Evolutionary conservation across 2,797 vertebrate genomes (phyloP).

Genomic region (Girardinus metallicus): DNA sequence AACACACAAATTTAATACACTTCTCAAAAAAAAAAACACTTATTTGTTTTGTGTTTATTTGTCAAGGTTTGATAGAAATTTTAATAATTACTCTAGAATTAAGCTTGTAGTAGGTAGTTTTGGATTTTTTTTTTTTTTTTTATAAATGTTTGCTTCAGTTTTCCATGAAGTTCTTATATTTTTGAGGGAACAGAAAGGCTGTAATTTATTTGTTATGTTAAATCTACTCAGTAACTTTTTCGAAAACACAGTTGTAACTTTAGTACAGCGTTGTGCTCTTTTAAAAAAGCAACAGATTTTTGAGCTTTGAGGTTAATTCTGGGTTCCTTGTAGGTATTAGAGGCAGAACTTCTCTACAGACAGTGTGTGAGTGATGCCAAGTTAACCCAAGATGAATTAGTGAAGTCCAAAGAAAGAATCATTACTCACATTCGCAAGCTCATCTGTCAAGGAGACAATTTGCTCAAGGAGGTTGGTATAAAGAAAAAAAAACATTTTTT

Average conservation of each 20-base stretch:
- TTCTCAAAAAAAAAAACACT: not conserved
- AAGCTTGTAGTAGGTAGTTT: not conserved
- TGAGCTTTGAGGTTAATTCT: conserved; percentile 9
- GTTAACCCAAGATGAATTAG: conserved; percentile 83
- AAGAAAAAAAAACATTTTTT: conserved; percentile 10
- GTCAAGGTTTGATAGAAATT: not conserved
- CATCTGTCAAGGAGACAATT: conserved; percentile 90
- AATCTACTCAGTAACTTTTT: not conserved
- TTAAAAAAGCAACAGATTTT: not conserved
- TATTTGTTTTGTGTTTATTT: not conserved
- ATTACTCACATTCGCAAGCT: conserved; percentile 90
- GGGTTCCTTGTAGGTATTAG: conserved; percentile 73
- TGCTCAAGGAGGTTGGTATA: conserved; percentile 87
- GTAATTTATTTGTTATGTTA: not conserved
- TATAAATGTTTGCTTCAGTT: not conserved
- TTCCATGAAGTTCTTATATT: not conserved
- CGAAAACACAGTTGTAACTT: not conserved
- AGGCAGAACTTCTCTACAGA: conserved; percentile 83
- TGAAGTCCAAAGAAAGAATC: conserved; percentile 86
- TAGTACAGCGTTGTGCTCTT: not conserved
- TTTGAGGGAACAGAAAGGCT: not conserved
- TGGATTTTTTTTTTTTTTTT: not conserved
- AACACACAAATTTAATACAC: not conserved
- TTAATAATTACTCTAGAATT: not conserved
- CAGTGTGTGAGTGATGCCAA: conserved; percentile 83